Base-by-base conservation (phyloP, 2,797 vertebrate species). In the Dendrocincla fuliginosa region DNA sequence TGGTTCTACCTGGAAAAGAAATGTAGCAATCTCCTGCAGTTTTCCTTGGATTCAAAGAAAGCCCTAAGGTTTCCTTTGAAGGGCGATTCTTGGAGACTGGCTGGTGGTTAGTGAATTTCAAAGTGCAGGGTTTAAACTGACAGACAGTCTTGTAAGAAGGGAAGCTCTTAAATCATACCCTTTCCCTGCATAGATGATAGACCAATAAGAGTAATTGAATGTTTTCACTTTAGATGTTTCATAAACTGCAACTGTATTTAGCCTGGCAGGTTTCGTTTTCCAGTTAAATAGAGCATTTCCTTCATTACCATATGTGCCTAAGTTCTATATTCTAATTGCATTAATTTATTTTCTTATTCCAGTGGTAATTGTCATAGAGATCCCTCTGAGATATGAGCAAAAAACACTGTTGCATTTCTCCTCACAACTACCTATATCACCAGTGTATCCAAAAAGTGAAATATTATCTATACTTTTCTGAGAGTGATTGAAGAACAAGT, bases 1-100 rank as follows among this genome's bases (percentile, higher is more conserved):
- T 57, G 4, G 14, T 80, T 95, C 49, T 71, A 27, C 28, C 19
- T 60, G 35, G 56, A 64, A 93, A 87, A 87, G 32, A 87, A 76
- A 74, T 27, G 27, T 28, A 84, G 9, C 28, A 22, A 20, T 64
- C 41, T 93, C 75, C 68, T 42, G 30, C 32, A 33, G 24, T 28
- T 95, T 87, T 84, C 39, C 64, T 56, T 59, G 17, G 37, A 42
- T 89, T 82, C 59, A 82, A 89, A 80, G 52, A 70, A 89, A 94
- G 23, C 44, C 44, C n/a, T 46, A 33, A 68, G 41, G 42, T 90
- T 80, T 90, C 52, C 75, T 95, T 96, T 89, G 74, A 93, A 90
- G 33, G 10, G 10, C 8, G 16, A 50, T 83, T 93, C 82, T 60
- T 76, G 50, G 37, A 89, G 68, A 50, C 17, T 46, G 41, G 12